Evolutionary conservation across 1,140 invertebrate species (phyloP).

Genomic region (Trissolcus basalis): DNA sequence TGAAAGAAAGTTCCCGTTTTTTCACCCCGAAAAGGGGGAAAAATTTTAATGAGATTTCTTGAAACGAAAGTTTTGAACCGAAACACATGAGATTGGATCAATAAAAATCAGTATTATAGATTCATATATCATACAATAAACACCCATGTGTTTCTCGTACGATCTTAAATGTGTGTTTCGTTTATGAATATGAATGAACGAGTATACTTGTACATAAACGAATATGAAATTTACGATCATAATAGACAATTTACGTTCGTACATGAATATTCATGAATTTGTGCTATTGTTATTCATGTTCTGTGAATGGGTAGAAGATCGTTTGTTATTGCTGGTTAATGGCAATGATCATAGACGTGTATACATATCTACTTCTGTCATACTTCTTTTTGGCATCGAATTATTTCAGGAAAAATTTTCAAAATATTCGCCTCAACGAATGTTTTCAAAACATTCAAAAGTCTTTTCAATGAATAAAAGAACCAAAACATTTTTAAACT

Average conservation of each 20-base stretch:
- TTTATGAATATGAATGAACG: slow-evolving; percentile 50
- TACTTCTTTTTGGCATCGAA: neutral
- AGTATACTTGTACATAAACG: slow-evolving; percentile 44
- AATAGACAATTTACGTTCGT: slow-evolving; percentile 39
- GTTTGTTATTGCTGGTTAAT: slow-evolving; percentile 11
- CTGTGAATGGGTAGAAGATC: slow-evolving; percentile 24
- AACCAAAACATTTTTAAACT: too few relatives aligned
- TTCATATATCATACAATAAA: slow-evolving; percentile 30
- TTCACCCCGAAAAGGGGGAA: too few relatives aligned
- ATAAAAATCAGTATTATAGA: neutral
- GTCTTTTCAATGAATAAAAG: too few relatives aligned
- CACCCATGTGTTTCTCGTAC: slow-evolving; percentile 33
- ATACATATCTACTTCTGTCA: slow-evolving; percentile 1
- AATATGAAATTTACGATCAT: slow-evolving; percentile 46
- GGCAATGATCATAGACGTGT: slow-evolving; percentile 5
- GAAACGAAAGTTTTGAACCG: too few relatives aligned
- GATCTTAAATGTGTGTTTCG: slow-evolving; percentile 35
- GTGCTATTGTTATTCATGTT: slow-evolving; percentile 42
- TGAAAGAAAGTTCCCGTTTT: too few relatives aligned
- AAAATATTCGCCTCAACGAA: too few relatives aligned
- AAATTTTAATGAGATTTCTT: too few relatives aligned
- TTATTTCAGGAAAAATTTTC: too few relatives aligned
- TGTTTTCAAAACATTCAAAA: too few relatives aligned
- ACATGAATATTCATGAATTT: slow-evolving; percentile 33
- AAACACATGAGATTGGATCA: too few relatives aligned